Evolutionary conservation across 2,797 vertebrate species (phyloP), one percentile per base, ranked within the genome.

Genomic region (Dipus sagitta): DNA sequence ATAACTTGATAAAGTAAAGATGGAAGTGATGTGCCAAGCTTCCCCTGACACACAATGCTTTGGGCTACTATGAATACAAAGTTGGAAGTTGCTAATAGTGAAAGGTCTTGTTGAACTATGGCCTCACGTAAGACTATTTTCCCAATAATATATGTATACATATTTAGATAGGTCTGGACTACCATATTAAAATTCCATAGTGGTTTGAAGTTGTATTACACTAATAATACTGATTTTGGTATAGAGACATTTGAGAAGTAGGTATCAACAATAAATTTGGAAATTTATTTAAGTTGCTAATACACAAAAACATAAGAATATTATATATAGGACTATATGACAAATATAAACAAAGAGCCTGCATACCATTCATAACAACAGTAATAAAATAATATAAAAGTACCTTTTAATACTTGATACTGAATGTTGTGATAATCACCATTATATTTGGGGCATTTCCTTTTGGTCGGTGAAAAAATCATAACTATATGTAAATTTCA

Each of bases 381-480:
- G 7, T 38, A 52, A 47, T 75, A 58, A 70, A 52, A 47, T 75
- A 58, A 70, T 77, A 47, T 26, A 93, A 30, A 38, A 6, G 84
- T 65, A 68, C 0, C 24, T 84, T 86, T 78, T 93, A 13, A 64
- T 72, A 42, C 5, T 88, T 82, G 14, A 82, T 67, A 15, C 0
- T 79, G 2, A 7, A 32, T 89, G 18, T 71, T 91, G 1, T 87
- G 32, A 8, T 70, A 81, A 79, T 93, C 77, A 80, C 1, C 24
- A 62, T 81, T 86, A 8, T 28, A 21, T 67, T 80, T 60, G 21
- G 9, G 24, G 82, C 76, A 92, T 34, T 93, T 79, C 8, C 3
- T 34, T 68, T 93, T 80, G 28, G 28, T 95, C 88, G 47, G 11
- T 2, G 84, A 93, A 89, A 65, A 28, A 90, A 60, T 87, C 28